Percentiles rank a stretch among this genome's conserved stretches.
phyloP scores from a whole-genome alignment of 64 coral and sea anemone genomes.

The Anthopleura sola region DNA sequence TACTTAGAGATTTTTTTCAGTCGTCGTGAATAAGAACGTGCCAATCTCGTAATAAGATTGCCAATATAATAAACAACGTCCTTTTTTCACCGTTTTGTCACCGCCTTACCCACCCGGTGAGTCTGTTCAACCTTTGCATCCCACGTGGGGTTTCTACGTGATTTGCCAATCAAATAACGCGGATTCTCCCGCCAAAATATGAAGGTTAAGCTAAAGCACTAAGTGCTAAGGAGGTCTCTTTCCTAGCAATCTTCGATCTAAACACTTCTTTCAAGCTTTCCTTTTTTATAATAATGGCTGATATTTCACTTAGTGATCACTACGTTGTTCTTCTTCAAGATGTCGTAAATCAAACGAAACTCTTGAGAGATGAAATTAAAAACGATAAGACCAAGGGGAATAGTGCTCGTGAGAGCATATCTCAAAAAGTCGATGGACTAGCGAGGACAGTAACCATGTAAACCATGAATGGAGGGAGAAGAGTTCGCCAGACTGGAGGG shows the following conservation, averaged over 20 bases:
- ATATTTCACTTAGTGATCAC: not conserved
- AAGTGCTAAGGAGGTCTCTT: not conserved
- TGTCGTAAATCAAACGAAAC: not conserved
- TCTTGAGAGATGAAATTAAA: not conserved
- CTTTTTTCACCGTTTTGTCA: not conserved
- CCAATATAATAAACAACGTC: not conserved
- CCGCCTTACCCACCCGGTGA: not conserved
- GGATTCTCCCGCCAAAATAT: not conserved
- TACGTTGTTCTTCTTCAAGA: conserved; percentile 3
- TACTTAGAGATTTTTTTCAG: not conserved
- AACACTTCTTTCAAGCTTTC: not conserved
- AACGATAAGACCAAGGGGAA: not conserved
- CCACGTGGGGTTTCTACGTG: not conserved
- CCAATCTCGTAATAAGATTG: not conserved
- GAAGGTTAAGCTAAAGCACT: not conserved
- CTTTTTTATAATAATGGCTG: not conserved
- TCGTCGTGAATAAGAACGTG: not conserved
- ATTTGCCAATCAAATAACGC: not conserved
- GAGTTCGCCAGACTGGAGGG: conserved; percentile 1
- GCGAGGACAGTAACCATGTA: not conserved
- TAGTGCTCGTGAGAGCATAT: not conserved
- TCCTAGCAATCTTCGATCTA: not conserved
- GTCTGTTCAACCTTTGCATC: not conserved
- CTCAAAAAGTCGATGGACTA: not conserved
- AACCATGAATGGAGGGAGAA: not conserved